Percentiles rank a stretch among this genome's conserved stretches.
These are phyloP conservation scores for Lordiphosa stackelbergi DNA, from an alignment of 1,140 invertebrate species.

Conservation along the genomic window DNA sequence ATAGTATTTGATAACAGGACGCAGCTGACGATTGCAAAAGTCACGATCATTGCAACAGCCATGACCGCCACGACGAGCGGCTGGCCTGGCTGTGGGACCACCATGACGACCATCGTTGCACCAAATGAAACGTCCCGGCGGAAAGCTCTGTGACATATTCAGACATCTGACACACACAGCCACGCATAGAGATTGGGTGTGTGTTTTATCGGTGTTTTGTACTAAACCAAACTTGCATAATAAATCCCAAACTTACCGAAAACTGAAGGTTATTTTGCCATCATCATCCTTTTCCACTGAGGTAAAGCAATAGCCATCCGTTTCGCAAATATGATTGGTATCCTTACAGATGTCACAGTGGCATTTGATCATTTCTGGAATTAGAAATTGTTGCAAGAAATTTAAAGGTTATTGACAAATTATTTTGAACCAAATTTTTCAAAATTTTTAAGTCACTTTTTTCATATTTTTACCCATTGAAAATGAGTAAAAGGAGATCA, in stretches of 20 bases:
- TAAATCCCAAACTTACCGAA: slow-evolving; percentile 81
- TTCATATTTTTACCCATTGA: too few relatives aligned
- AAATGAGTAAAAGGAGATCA: too few relatives aligned
- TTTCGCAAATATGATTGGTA: slow-evolving; percentile 90
- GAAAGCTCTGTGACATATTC: slow-evolving; percentile 83
- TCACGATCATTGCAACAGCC: slow-evolving; percentile 81
- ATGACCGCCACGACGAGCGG: slow-evolving; percentile 55
- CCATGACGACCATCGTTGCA: slow-evolving; percentile 79
- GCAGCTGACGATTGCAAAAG: slow-evolving; percentile 81
- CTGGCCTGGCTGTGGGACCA: slow-evolving; percentile 67
- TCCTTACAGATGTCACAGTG: slow-evolving; percentile 86
- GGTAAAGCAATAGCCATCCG: slow-evolving; percentile 92
- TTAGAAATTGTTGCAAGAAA: too few relatives aligned
- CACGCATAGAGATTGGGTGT: slow-evolving; percentile 11
- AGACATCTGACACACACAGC: slow-evolving; percentile 80
- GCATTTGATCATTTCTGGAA: slow-evolving; percentile 82
- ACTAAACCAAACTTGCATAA: too few relatives aligned
- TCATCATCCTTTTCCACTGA: slow-evolving; percentile 84
- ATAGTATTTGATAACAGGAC: slow-evolving; percentile 60
- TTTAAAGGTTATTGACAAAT: too few relatives aligned
- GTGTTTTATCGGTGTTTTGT: background rate
- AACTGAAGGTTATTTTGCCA: slow-evolving; percentile 81
- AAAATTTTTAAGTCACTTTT: too few relatives aligned
- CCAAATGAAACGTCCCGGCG: slow-evolving; percentile 83
- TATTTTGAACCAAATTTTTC: too few relatives aligned